These are phyloP conservation scores for Willisornis vidua DNA, from an alignment of 2,113 vertebrate species.

Conservation along the genomic window DNA sequence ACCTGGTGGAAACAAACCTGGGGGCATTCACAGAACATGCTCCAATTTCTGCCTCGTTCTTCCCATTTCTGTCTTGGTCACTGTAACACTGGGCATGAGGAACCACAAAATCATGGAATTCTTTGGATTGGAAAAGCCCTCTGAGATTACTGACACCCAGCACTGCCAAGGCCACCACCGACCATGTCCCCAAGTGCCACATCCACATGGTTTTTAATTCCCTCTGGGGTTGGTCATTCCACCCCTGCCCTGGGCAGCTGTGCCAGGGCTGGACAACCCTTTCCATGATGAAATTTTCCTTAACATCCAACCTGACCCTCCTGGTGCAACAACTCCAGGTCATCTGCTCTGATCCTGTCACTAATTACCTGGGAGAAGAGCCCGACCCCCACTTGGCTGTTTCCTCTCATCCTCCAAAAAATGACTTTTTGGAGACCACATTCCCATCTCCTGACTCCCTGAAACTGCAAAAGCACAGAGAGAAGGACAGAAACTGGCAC, in stretches of 20 bases:
- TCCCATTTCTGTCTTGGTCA: neutral
- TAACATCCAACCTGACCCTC: neutral
- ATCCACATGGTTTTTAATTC: accelerated
- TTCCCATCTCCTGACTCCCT: neutral
- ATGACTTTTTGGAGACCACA: neutral
- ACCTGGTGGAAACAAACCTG: neutral
- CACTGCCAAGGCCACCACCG: neutral
- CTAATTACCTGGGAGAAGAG: neutral
- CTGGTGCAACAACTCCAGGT: accelerated
- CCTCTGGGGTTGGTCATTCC: neutral
- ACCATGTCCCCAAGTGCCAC: neutral
- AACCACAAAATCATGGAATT: neutral
- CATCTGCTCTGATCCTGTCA: accelerated
- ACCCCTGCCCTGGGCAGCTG: neutral
- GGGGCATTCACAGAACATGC: neutral
- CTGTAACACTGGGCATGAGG: neutral
- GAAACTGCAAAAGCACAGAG: accelerated
- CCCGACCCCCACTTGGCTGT: accelerated
- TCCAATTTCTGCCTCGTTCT: neutral
- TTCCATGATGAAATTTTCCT: accelerated
- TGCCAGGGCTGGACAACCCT: neutral
- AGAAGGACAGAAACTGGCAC: neutral
- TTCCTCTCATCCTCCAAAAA: neutral
- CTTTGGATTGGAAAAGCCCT: neutral
- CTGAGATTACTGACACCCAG: accelerated